These are phyloP conservation scores for Pterobdella sp. DNA, from an alignment of 2,888 invertebrate genomes.

Conservation along the genomic window DNA sequence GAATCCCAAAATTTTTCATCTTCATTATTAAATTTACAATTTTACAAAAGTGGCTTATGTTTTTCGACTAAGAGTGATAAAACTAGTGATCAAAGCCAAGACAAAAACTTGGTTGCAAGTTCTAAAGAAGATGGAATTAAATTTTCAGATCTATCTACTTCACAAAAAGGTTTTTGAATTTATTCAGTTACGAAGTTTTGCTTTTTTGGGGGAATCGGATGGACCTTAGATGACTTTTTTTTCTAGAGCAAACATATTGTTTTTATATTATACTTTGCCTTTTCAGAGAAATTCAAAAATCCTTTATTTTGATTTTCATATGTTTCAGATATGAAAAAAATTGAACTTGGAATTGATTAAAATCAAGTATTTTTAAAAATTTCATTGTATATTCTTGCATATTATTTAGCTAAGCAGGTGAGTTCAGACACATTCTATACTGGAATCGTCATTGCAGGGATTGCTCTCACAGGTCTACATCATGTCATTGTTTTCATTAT, in stretches of 20 bases:
- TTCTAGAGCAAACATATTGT: too few species aligned
- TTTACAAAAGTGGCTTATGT: neutral
- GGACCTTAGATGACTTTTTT: too few species aligned
- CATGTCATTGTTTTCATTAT: too few species aligned
- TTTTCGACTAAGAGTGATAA: neutral
- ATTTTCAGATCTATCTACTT: neutral
- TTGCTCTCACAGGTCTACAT: constrained; percentile 6
- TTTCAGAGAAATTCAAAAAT: too few species aligned
- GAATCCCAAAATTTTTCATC: neutral
- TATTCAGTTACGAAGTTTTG: too few species aligned
- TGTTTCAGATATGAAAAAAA: neutral
- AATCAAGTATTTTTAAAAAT: neutral
- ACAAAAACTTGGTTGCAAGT: neutral
- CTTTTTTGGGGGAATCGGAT: too few species aligned
- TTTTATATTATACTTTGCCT: too few species aligned
- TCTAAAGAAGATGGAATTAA: neutral
- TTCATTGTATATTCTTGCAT: neutral
- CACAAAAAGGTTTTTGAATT: constrained; percentile 9
- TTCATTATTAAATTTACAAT: neutral
- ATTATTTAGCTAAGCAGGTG: neutral
- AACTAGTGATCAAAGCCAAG: neutral
- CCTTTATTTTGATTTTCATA: neutral
- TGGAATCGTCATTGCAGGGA: neutral
- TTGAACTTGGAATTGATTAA: neutral
- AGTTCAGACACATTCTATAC: constrained; percentile 2